Evolutionary conservation across 2,888 invertebrate genomes (phyloP).

Genomic region (Callinectes sapidus): DNA sequence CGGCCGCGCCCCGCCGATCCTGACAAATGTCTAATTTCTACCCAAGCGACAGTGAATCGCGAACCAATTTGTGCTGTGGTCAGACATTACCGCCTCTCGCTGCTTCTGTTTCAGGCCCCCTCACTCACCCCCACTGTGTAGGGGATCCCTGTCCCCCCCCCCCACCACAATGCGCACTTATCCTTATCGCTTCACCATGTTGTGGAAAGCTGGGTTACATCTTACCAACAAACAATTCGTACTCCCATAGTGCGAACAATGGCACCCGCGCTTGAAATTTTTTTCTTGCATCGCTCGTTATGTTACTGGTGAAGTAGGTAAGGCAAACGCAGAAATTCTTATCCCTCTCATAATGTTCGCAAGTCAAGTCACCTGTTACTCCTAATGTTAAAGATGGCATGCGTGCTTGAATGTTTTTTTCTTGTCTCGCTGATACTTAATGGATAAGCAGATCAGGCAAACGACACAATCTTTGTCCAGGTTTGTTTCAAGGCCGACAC

Average conservation of each 20-base stretch:
- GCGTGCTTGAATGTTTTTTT: neutral
- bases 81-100: neutral
- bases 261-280: no score
- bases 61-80: slow-evolving; percentile 61
- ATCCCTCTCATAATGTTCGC: neutral
- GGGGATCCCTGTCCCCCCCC: neutral
- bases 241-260: no score
- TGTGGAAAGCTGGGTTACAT: neutral
- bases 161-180: no score
- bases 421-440: neutral
- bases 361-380: neutral
- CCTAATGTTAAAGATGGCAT: neutral
- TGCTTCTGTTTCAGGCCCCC: neutral
- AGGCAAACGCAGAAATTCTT: neutral
- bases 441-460: neutral
- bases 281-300: no score
- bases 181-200: neutral
- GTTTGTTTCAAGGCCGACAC: no score
- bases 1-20: slow-evolving; percentile 54
- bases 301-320: no score
- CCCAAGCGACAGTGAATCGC: slow-evolving; percentile 60
- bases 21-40: slow-evolving; percentile 65
- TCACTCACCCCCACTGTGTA: neutral
- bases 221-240: no score
- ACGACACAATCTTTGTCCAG: no score